Conservation (phyloP, 2,797 vertebrate genomes). For the Bovichtus variegatus region DNA sequence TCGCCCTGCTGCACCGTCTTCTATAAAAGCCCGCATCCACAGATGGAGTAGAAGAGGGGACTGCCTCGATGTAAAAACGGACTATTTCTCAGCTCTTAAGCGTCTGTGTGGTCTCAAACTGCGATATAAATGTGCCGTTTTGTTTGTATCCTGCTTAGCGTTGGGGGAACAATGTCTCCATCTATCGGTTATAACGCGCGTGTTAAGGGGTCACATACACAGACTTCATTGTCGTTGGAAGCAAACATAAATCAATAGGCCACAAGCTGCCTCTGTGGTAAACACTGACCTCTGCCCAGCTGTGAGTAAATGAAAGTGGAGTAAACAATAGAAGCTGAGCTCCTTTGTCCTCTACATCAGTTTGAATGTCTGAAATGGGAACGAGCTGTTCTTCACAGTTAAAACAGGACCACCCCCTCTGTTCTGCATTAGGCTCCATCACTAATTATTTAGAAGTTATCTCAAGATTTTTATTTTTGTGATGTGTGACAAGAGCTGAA, state of each 20-base stretch:
- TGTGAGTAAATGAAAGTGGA: constrained; percentile 12
- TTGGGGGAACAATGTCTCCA: constrained; percentile 61
- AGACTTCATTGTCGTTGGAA: constrained; percentile 7
- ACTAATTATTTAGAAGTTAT: neutral
- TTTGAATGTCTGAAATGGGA: constrained; percentile 18
- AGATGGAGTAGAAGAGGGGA: fast-evolving
- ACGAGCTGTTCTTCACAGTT: constrained; percentile 46
- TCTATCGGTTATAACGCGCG: constrained; percentile 42
- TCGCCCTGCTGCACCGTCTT: constrained; percentile 43
- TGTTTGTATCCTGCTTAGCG: neutral
- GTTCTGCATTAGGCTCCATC: neutral
- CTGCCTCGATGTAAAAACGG: fast-evolving
- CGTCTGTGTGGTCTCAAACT: fast-evolving
- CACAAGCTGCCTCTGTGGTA: neutral
- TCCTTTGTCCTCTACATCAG: constrained; percentile 24
- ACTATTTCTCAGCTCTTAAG: fast-evolving
- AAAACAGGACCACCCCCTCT: constrained; percentile 9
- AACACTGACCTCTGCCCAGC: constrained; percentile 16
- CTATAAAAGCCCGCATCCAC: constrained; percentile 21
- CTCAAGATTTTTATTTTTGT: neutral
- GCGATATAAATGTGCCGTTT: neutral
- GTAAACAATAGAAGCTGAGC: neutral
- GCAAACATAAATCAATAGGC: constrained; percentile 12
- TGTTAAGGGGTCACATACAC: neutral
- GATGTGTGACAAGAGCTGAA: neutral